Base-by-base conservation (phyloP, 2,888 invertebrate genomes). In the Phanerotoma sp. region DNA sequence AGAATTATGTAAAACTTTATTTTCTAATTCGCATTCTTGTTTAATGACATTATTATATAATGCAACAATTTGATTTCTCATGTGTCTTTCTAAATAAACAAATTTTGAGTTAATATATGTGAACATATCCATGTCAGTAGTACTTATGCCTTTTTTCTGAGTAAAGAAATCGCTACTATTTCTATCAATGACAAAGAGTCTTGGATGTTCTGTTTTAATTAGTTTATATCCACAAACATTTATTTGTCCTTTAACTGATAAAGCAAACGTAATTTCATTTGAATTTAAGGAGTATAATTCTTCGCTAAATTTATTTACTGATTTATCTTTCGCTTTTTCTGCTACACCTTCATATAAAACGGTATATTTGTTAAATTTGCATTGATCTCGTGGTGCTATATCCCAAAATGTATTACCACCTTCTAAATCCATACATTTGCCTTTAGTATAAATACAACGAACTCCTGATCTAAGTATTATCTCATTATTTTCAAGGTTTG, bases 1-100 rank as follows among this genome's bases (percentile, higher is more conserved):
- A 21, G 62, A 28, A 20, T 62, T 68, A 21, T 51, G 48, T 9
- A 64, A 22, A 2, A 68, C 56, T 45, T 67, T 60, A n/a, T 62
- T 33, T 21, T 61, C 57, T 7, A 63, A 5, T 20, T 62, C 25
- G 40, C 67, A 69, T 47, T 61, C 32, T 38, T 61, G 30, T 16
- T 61, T 48, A 2, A 63, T 18, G 4, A 62, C 56, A 18, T 66
- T 47, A 9, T 40, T 38, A 20, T 65, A 62, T 5, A 61, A 15
- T 3, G 20, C 25, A 7, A 56, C 37, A 5, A 56, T 56, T 10
- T 16, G 3, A 25, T 2, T 25, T 1, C 25, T 5, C 10, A 61
- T 44, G 7, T 58, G 52, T 35, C 61, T 58, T 54, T 66, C 63
- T 5, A 58, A 37, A 40, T 65, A 66, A 11, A 65, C 33, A 4